Conservation (phyloP, 1,140 invertebrate genomes). For the Panagrolaimus sp. region DNA sequence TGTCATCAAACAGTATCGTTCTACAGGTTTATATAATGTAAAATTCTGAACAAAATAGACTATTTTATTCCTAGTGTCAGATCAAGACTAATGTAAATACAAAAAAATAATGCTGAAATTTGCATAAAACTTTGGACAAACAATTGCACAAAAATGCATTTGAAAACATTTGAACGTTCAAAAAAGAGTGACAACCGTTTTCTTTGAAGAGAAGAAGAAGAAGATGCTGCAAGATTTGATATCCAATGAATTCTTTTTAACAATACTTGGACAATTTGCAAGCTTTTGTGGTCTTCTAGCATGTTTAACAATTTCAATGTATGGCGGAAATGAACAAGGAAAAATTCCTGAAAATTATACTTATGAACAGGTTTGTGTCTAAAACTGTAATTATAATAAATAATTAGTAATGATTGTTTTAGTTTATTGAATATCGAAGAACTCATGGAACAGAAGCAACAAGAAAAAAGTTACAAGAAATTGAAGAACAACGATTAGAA, state of each 20-base stretch:
- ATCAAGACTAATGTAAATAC: no score
- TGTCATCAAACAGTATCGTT: no score
- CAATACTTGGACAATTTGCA: neutral
- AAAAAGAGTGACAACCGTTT: no score
- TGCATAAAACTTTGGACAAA: no score
- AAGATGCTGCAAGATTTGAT: no score
- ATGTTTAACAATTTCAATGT: constrained; percentile 7
- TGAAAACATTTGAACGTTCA: no score
- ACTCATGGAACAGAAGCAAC: neutral
- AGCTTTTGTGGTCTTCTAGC: neutral
- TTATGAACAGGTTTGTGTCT: neutral
- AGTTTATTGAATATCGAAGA: neutral
- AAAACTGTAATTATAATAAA: neutral
- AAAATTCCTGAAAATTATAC: constrained; percentile 1
- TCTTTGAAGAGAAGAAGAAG: no score
- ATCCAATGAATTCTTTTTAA: neutral
- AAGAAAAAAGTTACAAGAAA: neutral
- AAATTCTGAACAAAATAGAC: no score
- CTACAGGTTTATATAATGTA: no score
- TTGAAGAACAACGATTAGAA: neutral
- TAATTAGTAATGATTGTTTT: neutral
- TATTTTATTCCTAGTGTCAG: no score
- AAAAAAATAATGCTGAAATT: no score
- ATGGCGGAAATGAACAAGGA: constrained; percentile 3
- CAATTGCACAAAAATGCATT: no score